phyloP scores from a whole-genome alignment of 2,888 invertebrate species.

The Zygogramma bicolorata region DNA sequence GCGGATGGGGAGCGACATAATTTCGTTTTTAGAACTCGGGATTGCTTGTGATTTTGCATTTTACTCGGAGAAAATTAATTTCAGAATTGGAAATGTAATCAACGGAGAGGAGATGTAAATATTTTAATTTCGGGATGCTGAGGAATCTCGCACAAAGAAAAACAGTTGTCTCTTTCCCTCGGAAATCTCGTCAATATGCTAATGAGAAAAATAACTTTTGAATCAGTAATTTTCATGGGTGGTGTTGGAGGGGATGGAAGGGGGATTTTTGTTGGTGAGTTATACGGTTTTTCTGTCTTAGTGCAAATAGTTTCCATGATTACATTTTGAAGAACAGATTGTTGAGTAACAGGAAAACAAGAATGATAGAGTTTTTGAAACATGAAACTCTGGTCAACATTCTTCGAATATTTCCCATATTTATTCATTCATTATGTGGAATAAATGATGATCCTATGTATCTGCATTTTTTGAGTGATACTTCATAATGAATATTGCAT shows the following conservation, averaged over 20 bases:
- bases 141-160: slow-evolving; percentile 43
- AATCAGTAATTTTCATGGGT: slow-evolving; percentile 34
- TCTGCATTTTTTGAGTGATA: too few relatives aligned
- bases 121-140: slow-evolving; percentile 61
- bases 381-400: too few relatives aligned
- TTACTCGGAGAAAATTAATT: slow-evolving; percentile 64
- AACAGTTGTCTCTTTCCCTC: slow-evolving; percentile 35
- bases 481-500: too few relatives aligned
- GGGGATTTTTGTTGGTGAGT: neutral
- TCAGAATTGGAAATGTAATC: slow-evolving; percentile 65
- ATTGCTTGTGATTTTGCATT: slow-evolving; percentile 65
- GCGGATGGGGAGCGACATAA: slow-evolving; percentile 62
- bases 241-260: neutral
- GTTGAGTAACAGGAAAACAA: too few relatives aligned
- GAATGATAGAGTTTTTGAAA: too few relatives aligned
- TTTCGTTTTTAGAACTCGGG: slow-evolving; percentile 63
- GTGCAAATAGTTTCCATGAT: neutral
- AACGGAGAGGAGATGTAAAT: slow-evolving; percentile 64
- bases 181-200: slow-evolving; percentile 56
- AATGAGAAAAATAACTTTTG: slow-evolving; percentile 54
- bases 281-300: neutral
- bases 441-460: too few relatives aligned
- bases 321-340: neutral
- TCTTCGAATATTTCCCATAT: too few relatives aligned
- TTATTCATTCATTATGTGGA: too few relatives aligned